Base-by-base conservation (phyloP, 2,113 vertebrate genomes). In the Phrynocephalus versicolor region DNA sequence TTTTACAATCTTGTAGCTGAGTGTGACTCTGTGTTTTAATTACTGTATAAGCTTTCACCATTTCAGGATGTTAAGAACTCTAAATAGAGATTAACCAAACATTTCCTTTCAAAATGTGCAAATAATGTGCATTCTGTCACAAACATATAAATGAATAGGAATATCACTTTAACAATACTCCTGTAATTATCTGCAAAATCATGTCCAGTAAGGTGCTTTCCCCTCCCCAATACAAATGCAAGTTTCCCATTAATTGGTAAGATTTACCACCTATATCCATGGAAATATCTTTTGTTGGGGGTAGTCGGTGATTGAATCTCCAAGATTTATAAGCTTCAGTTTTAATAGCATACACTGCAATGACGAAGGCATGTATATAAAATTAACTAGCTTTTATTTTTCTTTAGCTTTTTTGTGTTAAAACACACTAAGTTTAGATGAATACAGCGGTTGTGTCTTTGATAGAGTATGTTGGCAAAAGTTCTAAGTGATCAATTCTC, bases 91-190 rank as follows among this genome's bases (percentile, higher is more conserved):
- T 82, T 79, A 90, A 88, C 84, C n/a, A 87, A 89, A 82, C 74
- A 88, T 89, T 85, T 84, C 6, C 25, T 3, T 84, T 89, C 86
- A 84, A 84, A 8, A 23, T 6, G 2, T 25, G 13, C 27, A 74
- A 27, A 74, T 12, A 74, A 45, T 74, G 2, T 67, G 62, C 58
- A 41, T 89, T 92, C 83, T 58, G 62, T 74, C 45, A 76, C 67
- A 89, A 57, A 15, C 88, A 83, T 91, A 82, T 87, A 89, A 87
- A 51, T 82, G 14, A n/a, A 86, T 81, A 82, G 15, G 70, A 86
- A 90, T 89, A 88, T 0, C 23, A 73, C 6, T 57, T 64, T 12
- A 79, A 19, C 10, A 45, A 0, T 27, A 86, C 39, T 82, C 77
- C 80, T 88, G 16, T 21, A 79, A 16, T 35, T 25, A 79, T 16